Evolutionary conservation across 2,888 invertebrate genomes (phyloP).

Genomic region (Merodon equestris): DNA sequence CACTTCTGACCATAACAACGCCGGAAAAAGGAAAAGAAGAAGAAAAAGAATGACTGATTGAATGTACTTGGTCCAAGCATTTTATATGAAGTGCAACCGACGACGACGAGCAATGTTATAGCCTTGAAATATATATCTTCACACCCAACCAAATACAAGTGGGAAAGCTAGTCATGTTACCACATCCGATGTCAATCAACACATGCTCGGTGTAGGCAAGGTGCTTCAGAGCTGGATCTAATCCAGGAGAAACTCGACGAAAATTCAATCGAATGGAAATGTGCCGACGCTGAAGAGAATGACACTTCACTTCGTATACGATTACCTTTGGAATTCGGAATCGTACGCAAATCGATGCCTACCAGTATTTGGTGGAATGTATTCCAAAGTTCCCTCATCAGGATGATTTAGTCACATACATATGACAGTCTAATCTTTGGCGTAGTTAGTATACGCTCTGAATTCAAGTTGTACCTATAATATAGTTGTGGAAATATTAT

Average conservation of each 20-base stretch:
- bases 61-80: too few relatives aligned
- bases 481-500: too few relatives aligned
- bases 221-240: conserved; percentile 82
- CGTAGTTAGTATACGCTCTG: conserved; percentile 96
- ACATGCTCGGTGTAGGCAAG: conserved; percentile 96
- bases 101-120: too few relatives aligned
- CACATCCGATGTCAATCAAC: conserved; percentile 93
- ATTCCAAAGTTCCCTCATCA: conserved; percentile 97
- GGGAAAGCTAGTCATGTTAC: conserved; percentile 84
- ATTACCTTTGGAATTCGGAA: conserved; percentile 99
- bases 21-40: too few relatives aligned
- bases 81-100: too few relatives aligned
- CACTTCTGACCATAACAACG: too few relatives aligned
- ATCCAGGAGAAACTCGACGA: conserved; percentile 81
- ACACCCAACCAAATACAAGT: conserved; percentile 78
- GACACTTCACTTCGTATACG: conserved; percentile 94
- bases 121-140: conserved; percentile 84
- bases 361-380: conserved; percentile 99
- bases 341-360: conserved; percentile 95
- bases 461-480: conserved; percentile 94
- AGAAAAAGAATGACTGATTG: too few relatives aligned
- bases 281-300: conserved; percentile 92
- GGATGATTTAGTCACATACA: conserved; percentile 88
- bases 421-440: conserved; percentile 96
- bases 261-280: conserved; percentile 83